Conservation (phyloP, 2,113 vertebrate species). For the Charadrius vociferus region DNA sequence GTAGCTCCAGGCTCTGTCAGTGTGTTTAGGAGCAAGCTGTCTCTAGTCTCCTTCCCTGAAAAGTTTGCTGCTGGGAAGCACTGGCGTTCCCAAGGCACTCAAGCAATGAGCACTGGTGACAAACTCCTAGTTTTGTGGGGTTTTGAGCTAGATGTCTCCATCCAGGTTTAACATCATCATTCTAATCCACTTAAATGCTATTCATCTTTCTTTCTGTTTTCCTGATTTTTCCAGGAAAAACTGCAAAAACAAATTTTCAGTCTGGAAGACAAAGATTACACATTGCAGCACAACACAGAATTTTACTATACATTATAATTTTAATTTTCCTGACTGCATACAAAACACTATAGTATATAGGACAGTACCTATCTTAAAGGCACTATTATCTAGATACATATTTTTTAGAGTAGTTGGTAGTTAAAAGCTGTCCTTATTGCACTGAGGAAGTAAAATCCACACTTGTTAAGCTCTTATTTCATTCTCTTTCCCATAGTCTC, state of each 20-base stretch:
- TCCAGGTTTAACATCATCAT: not conserved
- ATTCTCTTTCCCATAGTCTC: constrained; percentile 57
- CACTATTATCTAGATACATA: not conserved
- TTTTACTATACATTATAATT: not conserved
- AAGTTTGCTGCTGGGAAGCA: not conserved
- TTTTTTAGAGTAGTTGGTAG: constrained; percentile 3
- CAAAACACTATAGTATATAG: not conserved
- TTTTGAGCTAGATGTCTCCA: not conserved
- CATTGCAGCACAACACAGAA: not conserved
- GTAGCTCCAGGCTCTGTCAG: not conserved
- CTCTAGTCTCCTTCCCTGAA: not conserved
- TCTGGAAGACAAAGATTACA: not conserved
- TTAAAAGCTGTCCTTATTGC: constrained; percentile 46
- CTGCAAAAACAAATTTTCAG: not conserved
- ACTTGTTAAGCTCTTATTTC: constrained; percentile 68
- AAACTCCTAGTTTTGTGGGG: not conserved
- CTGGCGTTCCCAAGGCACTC: not conserved
- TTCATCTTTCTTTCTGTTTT: not conserved
- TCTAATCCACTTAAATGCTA: not conserved
- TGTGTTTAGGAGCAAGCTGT: not conserved
- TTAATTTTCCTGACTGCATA: not conserved
- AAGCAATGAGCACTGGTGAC: not conserved
- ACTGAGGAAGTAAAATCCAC: constrained; percentile 62
- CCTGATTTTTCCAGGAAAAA: not conserved
- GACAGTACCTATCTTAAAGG: not conserved